Percentiles rank a stretch among this genome's conserved stretches.
Evolutionary conservation across 37 sponge, comb jelly and placozoan genomes (phyloP).

Genomic region (Cliona cf. orientalis): DNA sequence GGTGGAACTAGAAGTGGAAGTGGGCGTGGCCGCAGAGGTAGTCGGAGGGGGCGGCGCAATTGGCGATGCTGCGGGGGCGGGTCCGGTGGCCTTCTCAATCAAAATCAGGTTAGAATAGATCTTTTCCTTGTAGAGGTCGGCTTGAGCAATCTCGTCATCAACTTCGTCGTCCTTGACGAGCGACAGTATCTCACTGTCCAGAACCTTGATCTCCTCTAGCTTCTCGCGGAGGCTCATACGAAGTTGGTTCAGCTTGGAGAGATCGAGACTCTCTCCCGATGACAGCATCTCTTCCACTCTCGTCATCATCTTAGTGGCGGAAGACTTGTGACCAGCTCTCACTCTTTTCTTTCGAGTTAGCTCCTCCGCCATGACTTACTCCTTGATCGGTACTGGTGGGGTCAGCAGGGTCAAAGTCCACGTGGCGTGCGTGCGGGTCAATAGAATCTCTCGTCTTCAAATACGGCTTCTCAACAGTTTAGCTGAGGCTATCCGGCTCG

Average conservation of each 20-base stretch:
- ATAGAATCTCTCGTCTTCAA: background rate
- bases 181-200: conserved; percentile 35
- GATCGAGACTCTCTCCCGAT: conserved; percentile 2
- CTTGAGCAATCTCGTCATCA: conserved; percentile 30
- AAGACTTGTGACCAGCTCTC: conserved; percentile 31
- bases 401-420: background rate
- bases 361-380: background rate
- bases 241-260: conserved; percentile 12
- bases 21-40: background rate
- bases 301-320: conserved; percentile 25
- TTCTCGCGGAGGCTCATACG: conserved; percentile 42
- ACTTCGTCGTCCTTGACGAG: conserved; percentile 13
- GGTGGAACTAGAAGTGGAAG: background rate
- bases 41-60: background rate
- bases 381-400: background rate
- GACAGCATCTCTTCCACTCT: conserved; percentile 1
- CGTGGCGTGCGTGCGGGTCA: background rate
- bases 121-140: conserved; percentile 9
- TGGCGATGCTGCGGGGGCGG: background rate
- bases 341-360: conserved; percentile 15
- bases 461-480: background rate
- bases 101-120: background rate
- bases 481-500: conserved; percentile 8
- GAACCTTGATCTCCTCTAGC: conserved; percentile 19
- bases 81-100: background rate